phyloP scores from a whole-genome alignment of 2,888 invertebrate species.

The Disparrhopalites patrizii region DNA sequence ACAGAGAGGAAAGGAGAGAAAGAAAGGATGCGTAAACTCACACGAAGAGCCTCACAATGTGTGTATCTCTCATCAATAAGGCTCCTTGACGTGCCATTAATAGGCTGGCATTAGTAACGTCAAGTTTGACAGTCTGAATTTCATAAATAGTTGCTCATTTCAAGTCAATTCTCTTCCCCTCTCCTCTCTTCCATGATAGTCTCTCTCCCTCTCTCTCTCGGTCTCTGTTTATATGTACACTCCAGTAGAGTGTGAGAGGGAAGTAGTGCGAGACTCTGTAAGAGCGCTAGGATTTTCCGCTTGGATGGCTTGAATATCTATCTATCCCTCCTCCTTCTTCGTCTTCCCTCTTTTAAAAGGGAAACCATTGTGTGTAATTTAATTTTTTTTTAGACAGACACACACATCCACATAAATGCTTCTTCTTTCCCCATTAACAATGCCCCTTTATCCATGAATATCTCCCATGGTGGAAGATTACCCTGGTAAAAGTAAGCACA shows the following conservation, averaged over 20 bases:
- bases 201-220: background rate
- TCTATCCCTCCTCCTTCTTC: too few relatives aligned
- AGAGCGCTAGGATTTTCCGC: conserved; percentile 1
- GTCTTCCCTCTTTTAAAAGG: background rate
- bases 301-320: conserved; percentile 4
- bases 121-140: conserved; percentile 10
- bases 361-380: conserved; percentile 8
- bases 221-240: background rate
- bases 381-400: background rate
- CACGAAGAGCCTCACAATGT: too few relatives aligned
- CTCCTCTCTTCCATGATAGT: background rate
- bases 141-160: conserved; percentile 6
- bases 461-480: too few relatives aligned
- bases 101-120: conserved; percentile 10
- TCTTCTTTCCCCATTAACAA: background rate
- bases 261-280: background rate
- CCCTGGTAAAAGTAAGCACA: too few relatives aligned
- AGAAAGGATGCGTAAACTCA: too few relatives aligned
- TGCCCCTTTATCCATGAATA: too few relatives aligned
- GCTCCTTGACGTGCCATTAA: conserved; percentile 8
- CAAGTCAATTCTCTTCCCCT: conserved; percentile 3
- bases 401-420: background rate
- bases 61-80: conserved; percentile 10
- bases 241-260: background rate
- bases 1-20: background rate